Conservation (phyloP, 1,140 invertebrate species). For the Lepidurus apus region DNA sequence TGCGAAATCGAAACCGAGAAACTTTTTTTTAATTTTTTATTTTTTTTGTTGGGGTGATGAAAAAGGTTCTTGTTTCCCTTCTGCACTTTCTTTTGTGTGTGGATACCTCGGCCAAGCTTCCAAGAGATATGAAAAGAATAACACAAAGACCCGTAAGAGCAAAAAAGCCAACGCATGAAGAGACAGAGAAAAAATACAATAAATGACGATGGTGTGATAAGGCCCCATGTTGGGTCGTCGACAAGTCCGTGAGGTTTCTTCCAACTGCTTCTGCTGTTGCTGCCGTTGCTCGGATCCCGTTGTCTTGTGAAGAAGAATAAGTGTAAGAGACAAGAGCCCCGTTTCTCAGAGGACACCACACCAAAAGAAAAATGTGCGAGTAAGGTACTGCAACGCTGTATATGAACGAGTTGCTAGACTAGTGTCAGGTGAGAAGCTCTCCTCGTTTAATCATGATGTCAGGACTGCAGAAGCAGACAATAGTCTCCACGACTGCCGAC, state of each 20-base stretch:
- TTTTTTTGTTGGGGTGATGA: not conserved
- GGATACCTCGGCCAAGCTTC: not conserved
- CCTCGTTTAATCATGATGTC: slow-evolving; percentile 19
- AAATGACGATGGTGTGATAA: slow-evolving; percentile 19
- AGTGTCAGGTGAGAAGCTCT: not conserved
- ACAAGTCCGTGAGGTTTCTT: not conserved
- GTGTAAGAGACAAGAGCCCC: not conserved
- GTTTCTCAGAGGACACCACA: not conserved
- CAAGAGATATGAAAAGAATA: not conserved
- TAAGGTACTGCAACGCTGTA: not conserved
- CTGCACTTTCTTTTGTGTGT: not conserved
- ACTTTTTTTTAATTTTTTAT: not conserved
- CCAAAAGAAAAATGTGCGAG: not conserved
- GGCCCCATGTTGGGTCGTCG: not conserved
- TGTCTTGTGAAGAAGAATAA: not conserved
- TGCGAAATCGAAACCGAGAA: not conserved
- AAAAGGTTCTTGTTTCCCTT: not conserved
- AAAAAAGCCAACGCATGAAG: not conserved
- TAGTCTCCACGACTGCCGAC: not conserved
- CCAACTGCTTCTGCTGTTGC: not conserved
- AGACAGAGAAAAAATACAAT: not conserved
- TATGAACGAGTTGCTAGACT: not conserved
- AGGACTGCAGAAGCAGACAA: slow-evolving; percentile 14
- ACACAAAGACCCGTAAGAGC: too few species aligned
- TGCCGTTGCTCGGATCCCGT: not conserved